Evolutionary conservation across 1,140 invertebrate species (phyloP).

Genomic region (Zophobas atratus): DNA sequence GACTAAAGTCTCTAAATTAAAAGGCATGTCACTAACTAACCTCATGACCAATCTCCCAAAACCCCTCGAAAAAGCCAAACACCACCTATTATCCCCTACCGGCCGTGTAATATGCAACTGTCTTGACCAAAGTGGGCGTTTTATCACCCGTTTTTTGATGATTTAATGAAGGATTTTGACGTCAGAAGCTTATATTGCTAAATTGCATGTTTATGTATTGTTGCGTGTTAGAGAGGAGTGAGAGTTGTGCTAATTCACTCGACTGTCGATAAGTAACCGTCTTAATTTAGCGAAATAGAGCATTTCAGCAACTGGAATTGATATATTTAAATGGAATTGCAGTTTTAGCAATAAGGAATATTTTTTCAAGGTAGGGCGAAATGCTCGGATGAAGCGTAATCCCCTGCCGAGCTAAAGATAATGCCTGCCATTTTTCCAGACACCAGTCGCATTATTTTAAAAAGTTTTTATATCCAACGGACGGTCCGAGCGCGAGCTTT

Average conservation of each 20-base stretch:
- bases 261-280: constrained; percentile 4
- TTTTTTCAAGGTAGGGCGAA: constrained; percentile 18
- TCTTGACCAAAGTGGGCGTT: constrained; percentile 6
- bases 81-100: not conserved
- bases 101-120: not conserved
- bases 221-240: not conserved
- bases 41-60: constrained; percentile 3
- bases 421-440: constrained; percentile 64
- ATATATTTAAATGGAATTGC: constrained; percentile 4
- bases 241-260: constrained; percentile 11
- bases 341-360: constrained; percentile 8
- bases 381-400: constrained; percentile 52
- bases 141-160: constrained; percentile 7
- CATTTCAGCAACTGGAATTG: constrained; percentile 1
- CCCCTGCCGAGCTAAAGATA: constrained; percentile 61
- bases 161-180: constrained; percentile 17
- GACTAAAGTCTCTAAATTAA: constrained; percentile 56
- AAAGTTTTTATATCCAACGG: constrained; percentile 63
- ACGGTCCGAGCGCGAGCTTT: constrained; percentile 54
- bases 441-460: constrained; percentile 64
- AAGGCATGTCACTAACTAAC: constrained; percentile 47
- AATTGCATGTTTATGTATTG: constrained; percentile 22
- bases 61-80: constrained; percentile 6
- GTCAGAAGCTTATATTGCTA: constrained; percentile 13
- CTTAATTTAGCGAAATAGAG: constrained; percentile 11